Evolutionary conservation across 2,113 vertebrate species (phyloP).

Genomic region (Epinephelus fuscoguttatus): DNA sequence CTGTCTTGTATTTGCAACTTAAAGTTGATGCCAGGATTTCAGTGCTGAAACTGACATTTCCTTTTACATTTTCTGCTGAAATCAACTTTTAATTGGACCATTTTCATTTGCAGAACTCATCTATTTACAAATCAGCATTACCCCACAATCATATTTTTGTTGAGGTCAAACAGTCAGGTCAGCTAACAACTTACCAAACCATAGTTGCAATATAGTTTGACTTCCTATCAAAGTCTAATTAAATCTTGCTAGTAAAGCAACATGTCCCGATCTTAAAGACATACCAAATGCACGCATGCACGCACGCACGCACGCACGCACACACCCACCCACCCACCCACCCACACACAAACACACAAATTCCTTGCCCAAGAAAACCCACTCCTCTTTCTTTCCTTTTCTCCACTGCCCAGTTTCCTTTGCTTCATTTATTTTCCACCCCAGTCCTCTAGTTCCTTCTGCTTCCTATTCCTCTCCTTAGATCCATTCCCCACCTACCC

Average conservation of each 20-base stretch:
- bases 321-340: no score
- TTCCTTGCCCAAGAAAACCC: background rate
- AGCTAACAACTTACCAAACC: background rate
- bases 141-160: background rate
- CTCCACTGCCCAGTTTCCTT: background rate
- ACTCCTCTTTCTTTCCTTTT: background rate
- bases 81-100: background rate
- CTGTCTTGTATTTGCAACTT: no score
- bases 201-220: background rate
- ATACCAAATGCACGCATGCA: background rate
- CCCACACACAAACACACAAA: background rate
- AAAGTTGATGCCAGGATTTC: no score
- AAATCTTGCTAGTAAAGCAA: background rate
- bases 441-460: background rate
- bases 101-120: no score
- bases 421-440: constrained; percentile 33
- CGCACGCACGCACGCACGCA: no score
- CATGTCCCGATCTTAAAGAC: background rate
- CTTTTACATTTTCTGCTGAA: no score
- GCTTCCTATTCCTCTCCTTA: constrained; percentile 3
- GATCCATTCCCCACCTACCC: background rate
- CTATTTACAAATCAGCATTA: no score
- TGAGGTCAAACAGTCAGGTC: background rate
- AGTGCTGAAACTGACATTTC: no score
- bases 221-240: background rate